Base-by-base conservation (phyloP, 2,113 vertebrate species). In the Microtus richardsoni region DNA sequence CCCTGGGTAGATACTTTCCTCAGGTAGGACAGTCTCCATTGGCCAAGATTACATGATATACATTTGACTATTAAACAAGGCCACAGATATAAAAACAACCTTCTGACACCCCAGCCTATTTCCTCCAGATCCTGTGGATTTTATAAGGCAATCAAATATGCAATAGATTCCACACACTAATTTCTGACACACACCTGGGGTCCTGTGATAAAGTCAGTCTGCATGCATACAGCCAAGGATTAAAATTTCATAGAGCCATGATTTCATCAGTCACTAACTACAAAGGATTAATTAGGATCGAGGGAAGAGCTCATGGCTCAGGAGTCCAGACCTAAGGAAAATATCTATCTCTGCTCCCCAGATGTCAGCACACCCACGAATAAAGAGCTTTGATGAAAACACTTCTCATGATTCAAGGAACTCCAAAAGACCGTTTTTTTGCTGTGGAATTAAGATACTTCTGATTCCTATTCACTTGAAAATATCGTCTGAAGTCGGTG, bases 261-360 rank as follows among this genome's bases (percentile, higher is more conserved):
- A 98, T 98, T 98, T 97, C 98, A 98, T 98, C 98, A 98, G 98
- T 97, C 66, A 98, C 99, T 98, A 98, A 98, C 98, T 99, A 99
- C 99, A 99, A 99, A 99, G 99, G 99, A 99, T 99, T 99, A 99
- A 99, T 99, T 99, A 99, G 99, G 98, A 99, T 98, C 95, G 84
- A 94, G 94, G 89, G 95, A 98, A 97, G 98, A 98, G 96, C 98
- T 98, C 97, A 13, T 24, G 97, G 95, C 96, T 97, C 64, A 13
- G 89, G 97, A 98, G 98, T 95, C 97, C 96, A 97, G 96, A 98
- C 96, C 97, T 97, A 97, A 96, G 96, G 95, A 98, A 98, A 98
- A 96, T 92, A 98, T 98, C 98, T 98, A 97, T 98, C 98, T 98
- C 97, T 47, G 49, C 86, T 98, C 97, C 97, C 98, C 98, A 99